Evolutionary conservation across 2,888 invertebrate genomes (phyloP), one percentile per base, ranked within the genome.

Genomic region (Drosophila meridionalis): DNA sequence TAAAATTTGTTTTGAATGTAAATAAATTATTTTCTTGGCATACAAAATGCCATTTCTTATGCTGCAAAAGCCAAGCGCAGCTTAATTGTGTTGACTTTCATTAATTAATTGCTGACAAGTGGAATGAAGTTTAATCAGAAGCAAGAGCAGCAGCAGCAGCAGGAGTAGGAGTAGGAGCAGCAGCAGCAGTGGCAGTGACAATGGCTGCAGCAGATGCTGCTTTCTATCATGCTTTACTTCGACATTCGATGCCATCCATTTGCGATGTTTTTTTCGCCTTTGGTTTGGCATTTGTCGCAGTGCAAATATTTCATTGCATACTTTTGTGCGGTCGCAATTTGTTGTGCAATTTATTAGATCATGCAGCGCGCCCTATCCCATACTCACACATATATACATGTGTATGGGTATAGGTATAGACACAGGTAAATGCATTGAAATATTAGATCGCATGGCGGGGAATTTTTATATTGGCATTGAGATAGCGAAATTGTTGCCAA

Each of bases 381-480:
- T 45, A 20, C 0, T 20, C 11, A 45, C 5, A 4, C 6, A 28
- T 28, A 47, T 28, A 6, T 47, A 28, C 26, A 45, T 20, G 9
- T 20, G 20, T 43, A 9, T 43, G 5, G 9, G 4, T 8, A 20
- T 43, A 9, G 5, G 20, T 11, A 26, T 50, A 20, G n/a, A 50
- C 34, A n/a, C 61, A 70, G 52, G 53, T 59, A 47, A 58, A 47
- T 56, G 62, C 42, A 59, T 58, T 60, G 48, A 42, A 57, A 72
- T 80, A 80, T 80, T 71, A 61, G 73, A 62, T 72, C 73, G 62
- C 67, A 61, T 80, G 78, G 80, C 82, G 73, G 71, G 67, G 87
- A 84, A 87, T 84, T 87, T 84, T 78, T 80, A 85, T 87, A 87
- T 83, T 86, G 84, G 67, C 82, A 76, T 80, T 73, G 76, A 71